These are phyloP conservation scores for Zaprionus inermis DNA, from an alignment of 1,140 invertebrate species.

Conservation along the genomic window DNA sequence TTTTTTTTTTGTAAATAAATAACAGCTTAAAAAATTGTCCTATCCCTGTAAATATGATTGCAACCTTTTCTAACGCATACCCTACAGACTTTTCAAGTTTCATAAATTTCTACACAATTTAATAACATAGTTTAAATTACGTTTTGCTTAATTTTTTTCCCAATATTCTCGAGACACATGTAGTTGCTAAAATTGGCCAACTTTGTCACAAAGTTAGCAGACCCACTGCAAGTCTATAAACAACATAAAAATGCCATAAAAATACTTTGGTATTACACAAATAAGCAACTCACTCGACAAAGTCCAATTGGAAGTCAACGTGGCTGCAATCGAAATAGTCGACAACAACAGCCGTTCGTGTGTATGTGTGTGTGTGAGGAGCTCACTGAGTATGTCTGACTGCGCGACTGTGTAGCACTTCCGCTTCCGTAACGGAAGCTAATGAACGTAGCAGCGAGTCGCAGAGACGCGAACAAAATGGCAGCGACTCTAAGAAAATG, in stretches of 20 bases:
- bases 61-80: not conserved
- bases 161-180: not conserved
- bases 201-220: constrained; percentile 20
- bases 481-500: constrained; percentile 57
- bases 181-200: not conserved
- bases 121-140: not conserved
- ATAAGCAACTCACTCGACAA: constrained; percentile 42
- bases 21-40: too few species aligned
- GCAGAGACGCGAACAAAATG: constrained; percentile 43
- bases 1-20: too few species aligned
- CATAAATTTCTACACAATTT: not conserved
- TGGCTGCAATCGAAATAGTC: constrained; percentile 39
- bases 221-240: constrained; percentile 31
- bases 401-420: constrained; percentile 68
- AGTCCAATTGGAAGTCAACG: constrained; percentile 40
- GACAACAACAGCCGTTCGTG: constrained; percentile 8
- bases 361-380: constrained; percentile 22
- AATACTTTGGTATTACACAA: constrained; percentile 47
- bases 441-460: constrained; percentile 61
- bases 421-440: constrained; percentile 68
- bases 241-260: constrained; percentile 51
- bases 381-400: constrained; percentile 61
- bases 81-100: not conserved
- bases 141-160: not conserved
- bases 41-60: too few species aligned